These are phyloP conservation scores for Bettongia penicillata DNA, from an alignment of 2,113 vertebrate genomes.

Conservation along the genomic window DNA sequence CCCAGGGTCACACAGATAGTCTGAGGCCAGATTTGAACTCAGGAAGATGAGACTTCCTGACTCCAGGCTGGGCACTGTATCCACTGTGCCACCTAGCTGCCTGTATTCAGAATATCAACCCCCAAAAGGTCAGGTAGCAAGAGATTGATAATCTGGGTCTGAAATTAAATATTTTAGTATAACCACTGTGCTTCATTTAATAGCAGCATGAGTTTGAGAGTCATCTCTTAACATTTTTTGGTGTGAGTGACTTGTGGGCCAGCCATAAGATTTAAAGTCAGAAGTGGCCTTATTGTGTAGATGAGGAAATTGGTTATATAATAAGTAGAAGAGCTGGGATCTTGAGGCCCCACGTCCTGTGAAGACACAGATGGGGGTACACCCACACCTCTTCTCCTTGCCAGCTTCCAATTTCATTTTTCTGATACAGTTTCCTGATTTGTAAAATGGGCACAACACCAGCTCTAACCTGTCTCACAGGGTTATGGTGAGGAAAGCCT, in stretches of 20 bases:
- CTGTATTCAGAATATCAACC: not conserved
- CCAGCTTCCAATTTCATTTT: not conserved
- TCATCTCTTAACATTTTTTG: not conserved
- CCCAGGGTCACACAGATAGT: not conserved
- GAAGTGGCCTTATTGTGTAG: not conserved
- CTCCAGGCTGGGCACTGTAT: not conserved
- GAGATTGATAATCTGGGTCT: slow-evolving; percentile 15
- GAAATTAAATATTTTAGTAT: slow-evolving; percentile 18
- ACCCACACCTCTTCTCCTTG: not conserved
- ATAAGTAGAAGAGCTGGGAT: not conserved
- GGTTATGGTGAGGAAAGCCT: not conserved
- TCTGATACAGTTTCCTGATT: not conserved
- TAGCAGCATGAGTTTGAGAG: not conserved
- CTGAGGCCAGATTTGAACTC: not conserved
- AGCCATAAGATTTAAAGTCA: not conserved
- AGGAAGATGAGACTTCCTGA: not conserved
- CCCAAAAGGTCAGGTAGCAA: not conserved
- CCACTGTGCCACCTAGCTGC: not conserved
- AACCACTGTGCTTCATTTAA: slow-evolving; percentile 48
- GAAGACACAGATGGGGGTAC: not conserved
- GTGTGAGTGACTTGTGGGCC: not conserved
- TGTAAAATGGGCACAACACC: not conserved
- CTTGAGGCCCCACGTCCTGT: not conserved
- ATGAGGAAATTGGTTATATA: not conserved
- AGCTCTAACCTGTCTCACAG: not conserved